phyloP scores from a whole-genome alignment of 37 sponge, comb jelly and placozoan species.

The Geodia barretti region DNA sequence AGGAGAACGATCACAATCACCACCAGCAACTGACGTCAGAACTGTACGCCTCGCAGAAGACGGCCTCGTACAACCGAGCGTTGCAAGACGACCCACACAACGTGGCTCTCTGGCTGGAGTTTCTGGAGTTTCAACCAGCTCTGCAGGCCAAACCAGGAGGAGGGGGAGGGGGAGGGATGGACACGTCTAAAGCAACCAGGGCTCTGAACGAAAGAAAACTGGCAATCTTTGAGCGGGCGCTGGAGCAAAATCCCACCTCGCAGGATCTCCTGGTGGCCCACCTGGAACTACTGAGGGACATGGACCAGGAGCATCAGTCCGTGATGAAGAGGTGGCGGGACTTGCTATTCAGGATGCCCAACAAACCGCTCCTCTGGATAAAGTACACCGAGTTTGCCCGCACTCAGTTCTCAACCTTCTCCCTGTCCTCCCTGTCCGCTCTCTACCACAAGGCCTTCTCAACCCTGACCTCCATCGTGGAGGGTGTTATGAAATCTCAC shows the following conservation, averaged over 20 bases:
- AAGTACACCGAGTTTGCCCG: conserved; percentile 74
- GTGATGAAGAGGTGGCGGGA: conserved; percentile 78
- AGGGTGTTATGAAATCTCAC: conserved; percentile 78
- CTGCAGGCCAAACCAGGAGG: conserved; percentile 26
- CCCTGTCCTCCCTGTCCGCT: conserved; percentile 24
- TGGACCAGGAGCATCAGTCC: conserved; percentile 62
- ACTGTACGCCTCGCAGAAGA: conserved; percentile 26
- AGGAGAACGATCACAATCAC: neutral
- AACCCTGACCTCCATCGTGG: conserved; percentile 60
- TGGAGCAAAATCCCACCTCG: conserved; percentile 72
- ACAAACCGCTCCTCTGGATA: conserved; percentile 66
- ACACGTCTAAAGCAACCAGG: neutral
- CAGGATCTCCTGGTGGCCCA: conserved; percentile 70
- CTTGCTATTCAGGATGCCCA: conserved; percentile 72
- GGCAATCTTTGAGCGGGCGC: conserved; percentile 83
- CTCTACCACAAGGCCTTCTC: conserved; percentile 65
- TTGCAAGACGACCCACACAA: conserved; percentile 67
- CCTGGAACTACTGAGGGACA: conserved; percentile 53
- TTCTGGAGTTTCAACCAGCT: conserved; percentile 70
- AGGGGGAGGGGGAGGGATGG: neutral
- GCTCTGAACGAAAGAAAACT: conserved; percentile 79
- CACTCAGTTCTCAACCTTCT: conserved; percentile 58
- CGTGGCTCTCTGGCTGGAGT: conserved; percentile 77
- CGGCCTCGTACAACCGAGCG: conserved; percentile 42
- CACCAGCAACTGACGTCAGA: conserved; percentile 25